Evolutionary conservation across 2,797 vertebrate species (phyloP), one percentile per base, ranked within the genome.

Genomic region (Chrysocyon brachyurus): DNA sequence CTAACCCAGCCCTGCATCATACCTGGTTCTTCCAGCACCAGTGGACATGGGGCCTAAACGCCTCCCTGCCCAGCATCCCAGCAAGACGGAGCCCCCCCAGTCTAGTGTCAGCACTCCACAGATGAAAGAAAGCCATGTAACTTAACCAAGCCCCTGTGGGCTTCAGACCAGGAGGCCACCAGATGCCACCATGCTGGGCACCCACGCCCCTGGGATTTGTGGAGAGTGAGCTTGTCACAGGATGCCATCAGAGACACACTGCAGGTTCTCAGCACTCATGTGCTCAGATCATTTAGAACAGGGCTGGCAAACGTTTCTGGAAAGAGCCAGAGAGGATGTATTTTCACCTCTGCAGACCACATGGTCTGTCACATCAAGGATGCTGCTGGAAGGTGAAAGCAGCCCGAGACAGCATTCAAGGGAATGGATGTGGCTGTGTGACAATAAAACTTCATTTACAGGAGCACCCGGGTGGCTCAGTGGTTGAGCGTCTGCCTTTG

Each of bases 181-280:
- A 40, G 49, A 54, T 2, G 19, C n/a, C 52, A 14, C 31, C 54
- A 73, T 0, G 0, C 21, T 5, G 5, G 14, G 10, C 0, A 26
- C 66, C 21, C 46, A 0, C 1, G 10, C 4, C 12, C 0, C 24
- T 2, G 5, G 63, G 63, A 31, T n/a, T 10, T 68, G 26, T 1
- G 52, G 28, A 36, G 33, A 22, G 26, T 5, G 26, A 2, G 24
- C 33, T 24, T 0, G 36, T 46, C 52, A 31, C 75, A 57, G 63
- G 15, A n/a, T n/a, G 19, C 7, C 3, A 46, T n/a, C 22, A 17
- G 26, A 40, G 70, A 24, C 21, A 24, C 36, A 10, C 66, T 68
- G 66, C n/a, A 0, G 17, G 46, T 4, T 79, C 46, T 54, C 17
- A 1, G 72, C 5, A 1, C 57, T 52, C 31, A 16, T 3, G 21